Percentiles rank a stretch among this genome's conserved stretches.
Conservation (phyloP, 2,888 invertebrate species). For the Phyllotreta cruciferae region DNA sequence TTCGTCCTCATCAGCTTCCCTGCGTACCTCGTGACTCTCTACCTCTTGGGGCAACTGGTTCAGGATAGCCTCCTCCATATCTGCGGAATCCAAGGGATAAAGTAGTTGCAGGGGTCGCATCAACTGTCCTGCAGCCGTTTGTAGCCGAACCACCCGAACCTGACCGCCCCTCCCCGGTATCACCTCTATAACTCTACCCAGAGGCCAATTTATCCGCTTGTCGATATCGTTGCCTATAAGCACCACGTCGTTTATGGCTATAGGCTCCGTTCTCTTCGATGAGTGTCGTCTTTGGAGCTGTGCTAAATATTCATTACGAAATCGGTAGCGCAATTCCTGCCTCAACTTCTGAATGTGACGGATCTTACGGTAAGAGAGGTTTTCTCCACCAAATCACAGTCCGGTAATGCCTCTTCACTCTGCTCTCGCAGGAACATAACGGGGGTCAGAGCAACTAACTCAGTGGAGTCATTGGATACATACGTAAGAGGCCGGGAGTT, state of each 20-base stretch:
- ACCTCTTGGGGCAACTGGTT: too few species aligned
- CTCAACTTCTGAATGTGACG: constrained; percentile 38
- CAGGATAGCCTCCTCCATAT: too few species aligned
- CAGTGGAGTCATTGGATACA: constrained; percentile 25
- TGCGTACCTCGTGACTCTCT: too few species aligned
- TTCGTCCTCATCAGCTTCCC: too few species aligned
- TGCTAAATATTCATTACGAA: constrained; percentile 41
- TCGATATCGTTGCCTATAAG: constrained; percentile 35
- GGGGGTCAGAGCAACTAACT: constrained; percentile 38
- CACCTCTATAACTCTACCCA: too few species aligned
- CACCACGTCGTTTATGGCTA: constrained; percentile 35
- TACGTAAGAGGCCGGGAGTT: constrained; percentile 32
- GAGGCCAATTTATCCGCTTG: constrained; percentile 39
- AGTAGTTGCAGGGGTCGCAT: constrained; percentile 34
- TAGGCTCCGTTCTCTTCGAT: constrained; percentile 20
- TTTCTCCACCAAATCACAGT: constrained; percentile 37
- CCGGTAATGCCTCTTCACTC: constrained; percentile 32
- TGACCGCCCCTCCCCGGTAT: constrained; percentile 37
- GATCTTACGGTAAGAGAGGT: constrained; percentile 31
- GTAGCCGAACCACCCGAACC: constrained; percentile 34
- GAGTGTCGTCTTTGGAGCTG: constrained; percentile 31
- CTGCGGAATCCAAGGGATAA: too few species aligned
- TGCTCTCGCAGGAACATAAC: constrained; percentile 44
- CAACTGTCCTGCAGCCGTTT: too few species aligned
- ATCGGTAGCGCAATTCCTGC: constrained; percentile 41